phyloP scores from a whole-genome alignment of 2,797 vertebrate species.

The Margarornis squamiger region DNA sequence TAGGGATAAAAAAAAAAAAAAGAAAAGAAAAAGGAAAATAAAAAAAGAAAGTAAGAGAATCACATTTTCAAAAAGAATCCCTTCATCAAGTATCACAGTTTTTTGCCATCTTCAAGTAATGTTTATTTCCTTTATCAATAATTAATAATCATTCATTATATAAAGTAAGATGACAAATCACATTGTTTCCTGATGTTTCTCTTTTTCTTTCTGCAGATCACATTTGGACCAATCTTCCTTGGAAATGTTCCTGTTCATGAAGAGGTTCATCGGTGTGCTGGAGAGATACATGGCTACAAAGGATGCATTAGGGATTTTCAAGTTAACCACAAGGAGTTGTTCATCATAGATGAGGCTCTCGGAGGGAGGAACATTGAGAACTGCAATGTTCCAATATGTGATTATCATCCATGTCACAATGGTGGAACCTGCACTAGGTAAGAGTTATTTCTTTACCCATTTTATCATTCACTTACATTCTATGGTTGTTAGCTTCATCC shows the following conservation, averaged over 20 bases:
- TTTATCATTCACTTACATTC: neutral
- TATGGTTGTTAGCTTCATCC: neutral
- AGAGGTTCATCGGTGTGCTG: conserved; percentile 64
- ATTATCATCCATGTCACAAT: conserved; percentile 81
- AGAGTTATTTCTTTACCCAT: neutral
- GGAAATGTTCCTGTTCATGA: conserved; percentile 78
- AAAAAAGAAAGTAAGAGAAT: neutral
- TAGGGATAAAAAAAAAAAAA: neutral
- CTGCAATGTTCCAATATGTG: conserved; percentile 81
- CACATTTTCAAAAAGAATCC: fast-evolving
- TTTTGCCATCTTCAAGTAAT: neutral
- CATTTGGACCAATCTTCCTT: conserved; percentile 84
- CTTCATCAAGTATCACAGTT: neutral
- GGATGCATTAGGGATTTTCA: conserved; percentile 86
- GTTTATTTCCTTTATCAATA: neutral
- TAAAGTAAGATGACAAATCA: neutral
- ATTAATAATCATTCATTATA: neutral
- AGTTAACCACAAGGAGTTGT: conserved; percentile 82
- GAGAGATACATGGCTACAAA: conserved; percentile 74
- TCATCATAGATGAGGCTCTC: conserved; percentile 78
- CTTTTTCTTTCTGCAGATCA: conserved; percentile 63
- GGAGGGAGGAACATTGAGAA: conserved; percentile 84
- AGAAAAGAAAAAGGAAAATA: too few species aligned
- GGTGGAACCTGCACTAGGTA: conserved; percentile 87
- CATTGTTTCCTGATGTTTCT: neutral